Evolutionary conservation across 2,797 vertebrate species (phyloP).

Genomic region (Enteromius anoplus): DNA sequence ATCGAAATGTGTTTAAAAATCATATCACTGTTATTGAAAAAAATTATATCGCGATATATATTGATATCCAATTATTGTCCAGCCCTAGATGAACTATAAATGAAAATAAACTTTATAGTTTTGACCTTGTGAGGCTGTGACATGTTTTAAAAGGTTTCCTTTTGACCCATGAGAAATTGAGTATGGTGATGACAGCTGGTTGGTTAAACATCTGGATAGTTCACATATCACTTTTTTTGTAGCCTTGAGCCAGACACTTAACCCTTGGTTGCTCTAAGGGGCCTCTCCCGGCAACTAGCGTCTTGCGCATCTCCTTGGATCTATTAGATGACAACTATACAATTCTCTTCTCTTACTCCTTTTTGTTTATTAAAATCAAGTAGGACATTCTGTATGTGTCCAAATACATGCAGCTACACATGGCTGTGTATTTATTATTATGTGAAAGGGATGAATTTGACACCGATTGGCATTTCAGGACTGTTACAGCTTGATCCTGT

Average conservation of each 20-base stretch:
- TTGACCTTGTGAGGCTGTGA: not conserved
- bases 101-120: constrained; percentile 8
- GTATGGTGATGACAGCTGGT: not conserved
- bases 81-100: not conserved
- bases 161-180: not conserved
- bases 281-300: not conserved
- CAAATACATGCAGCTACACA: not conserved
- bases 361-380: not conserved
- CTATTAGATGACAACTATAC: not conserved
- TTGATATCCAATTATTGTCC: too few species aligned
- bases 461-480: not conserved
- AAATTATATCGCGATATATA: too few species aligned
- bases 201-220: constrained; percentile 14
- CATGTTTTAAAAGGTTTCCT: not conserved
- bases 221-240: not conserved
- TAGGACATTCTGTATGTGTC: not conserved
- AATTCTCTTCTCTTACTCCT: not conserved
- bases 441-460: constrained; percentile 9
- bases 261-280: not conserved
- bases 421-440: not conserved
- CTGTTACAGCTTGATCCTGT: not conserved
- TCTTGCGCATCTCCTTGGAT: not conserved
- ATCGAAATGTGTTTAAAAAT: too few species aligned
- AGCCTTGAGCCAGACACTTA: not conserved
- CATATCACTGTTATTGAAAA: too few species aligned